phyloP scores from a whole-genome alignment of 2,888 invertebrate species.

The Sceliomorpha sp. region DNA sequence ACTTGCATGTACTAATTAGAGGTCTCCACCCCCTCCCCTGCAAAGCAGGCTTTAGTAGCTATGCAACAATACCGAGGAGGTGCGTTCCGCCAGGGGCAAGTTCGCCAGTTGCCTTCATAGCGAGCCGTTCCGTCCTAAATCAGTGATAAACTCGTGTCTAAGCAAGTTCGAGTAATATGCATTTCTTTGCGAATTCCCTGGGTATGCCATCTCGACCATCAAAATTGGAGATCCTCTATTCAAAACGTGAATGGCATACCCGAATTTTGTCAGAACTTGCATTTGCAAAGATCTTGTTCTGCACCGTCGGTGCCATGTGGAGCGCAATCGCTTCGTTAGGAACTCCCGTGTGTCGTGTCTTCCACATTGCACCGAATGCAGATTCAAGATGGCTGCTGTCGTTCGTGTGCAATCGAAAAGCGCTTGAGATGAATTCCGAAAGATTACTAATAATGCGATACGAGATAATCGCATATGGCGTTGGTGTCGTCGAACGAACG shows the following conservation, averaged over 20 bases:
- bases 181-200: slow-evolving; percentile 45
- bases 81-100: slow-evolving; percentile 80
- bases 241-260: slow-evolving; percentile 25
- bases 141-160: slow-evolving; percentile 67
- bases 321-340: not conserved
- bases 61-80: slow-evolving; percentile 81
- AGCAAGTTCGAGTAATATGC: slow-evolving; percentile 57
- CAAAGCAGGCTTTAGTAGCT: slow-evolving; percentile 79
- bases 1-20: slow-evolving; percentile 78
- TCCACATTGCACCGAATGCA: not conserved
- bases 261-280: slow-evolving; percentile 52
- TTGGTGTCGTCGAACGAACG: no score
- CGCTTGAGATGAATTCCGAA: slow-evolving; percentile 16
- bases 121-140: slow-evolving; percentile 70
- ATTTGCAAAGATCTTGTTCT: slow-evolving; percentile 44
- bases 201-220: slow-evolving; percentile 11
- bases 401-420: slow-evolving; percentile 11
- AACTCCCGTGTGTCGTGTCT: not conserved
- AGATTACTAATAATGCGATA: not conserved
- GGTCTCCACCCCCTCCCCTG: slow-evolving; percentile 77
- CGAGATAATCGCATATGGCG: no score
- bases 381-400: slow-evolving; percentile 15
- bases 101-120: slow-evolving; percentile 79
- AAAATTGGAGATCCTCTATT: not conserved
- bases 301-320: slow-evolving; percentile 15